Evolutionary conservation across 2,888 invertebrate genomes (phyloP), one percentile per base, ranked within the genome.

Genomic region (Julus scanicus): DNA sequence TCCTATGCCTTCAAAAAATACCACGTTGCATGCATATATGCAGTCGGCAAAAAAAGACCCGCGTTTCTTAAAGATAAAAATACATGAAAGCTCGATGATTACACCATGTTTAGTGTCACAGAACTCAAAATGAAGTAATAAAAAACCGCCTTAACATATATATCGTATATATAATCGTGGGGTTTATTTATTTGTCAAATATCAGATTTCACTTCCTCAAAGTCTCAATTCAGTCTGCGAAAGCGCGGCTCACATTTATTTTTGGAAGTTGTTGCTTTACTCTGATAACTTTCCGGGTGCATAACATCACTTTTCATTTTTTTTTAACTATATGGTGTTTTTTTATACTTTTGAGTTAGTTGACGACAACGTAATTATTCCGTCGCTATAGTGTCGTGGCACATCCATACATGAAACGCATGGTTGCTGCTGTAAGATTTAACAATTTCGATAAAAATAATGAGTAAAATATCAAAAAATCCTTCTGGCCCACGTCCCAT

Each of bases 31-130:
- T 49, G 49, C 29, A 29, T 29, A 48, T 48, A 48, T 13, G 2
- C 57, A 17, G 57, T 15, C 57, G 63, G 20, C 3, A n/a, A 63
- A 63, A 5, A 63, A 20, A 63, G 15, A 53, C 53, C 63, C 3
- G 63, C 20, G 3, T 63, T 63, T 63, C 63, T n/a, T n/a, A n/a
- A 20, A 63, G 63, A 63, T 63, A 63, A 63, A 63, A 63, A 63
- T 63, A 63, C 63, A 63, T 20, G 63, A 63, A 63, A 63, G 63
- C 63, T 63, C 63, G 63, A 63, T 63, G 63, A 63, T 63, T 63
- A 63, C 63, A 63, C 63, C 63, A 63, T 63, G 63, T 63, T 63
- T 63, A 63, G 63, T 63, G 63, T 63, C 63, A 63, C 63, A 63
- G 63, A 63, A 63, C 63, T 63, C 63, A 63, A 63, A 63, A 63